Conservation (phyloP, 2,888 invertebrate genomes). For the Pandemis heparana region DNA sequence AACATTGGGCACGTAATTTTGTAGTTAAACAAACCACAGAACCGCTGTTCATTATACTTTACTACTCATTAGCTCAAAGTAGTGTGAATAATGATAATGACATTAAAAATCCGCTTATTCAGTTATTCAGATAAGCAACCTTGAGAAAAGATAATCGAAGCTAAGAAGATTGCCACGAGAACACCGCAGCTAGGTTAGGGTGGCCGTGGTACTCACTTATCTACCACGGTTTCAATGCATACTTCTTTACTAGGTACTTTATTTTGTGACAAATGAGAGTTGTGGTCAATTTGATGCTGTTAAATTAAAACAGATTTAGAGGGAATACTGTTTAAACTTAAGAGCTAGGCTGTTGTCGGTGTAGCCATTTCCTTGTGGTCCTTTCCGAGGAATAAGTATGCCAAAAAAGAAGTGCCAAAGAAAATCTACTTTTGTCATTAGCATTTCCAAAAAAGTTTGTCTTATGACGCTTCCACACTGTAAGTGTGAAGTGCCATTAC, state of each 20-base stretch:
- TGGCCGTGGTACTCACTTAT: not conserved
- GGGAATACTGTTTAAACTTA: too few relatives aligned
- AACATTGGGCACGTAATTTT: conserved; percentile 21
- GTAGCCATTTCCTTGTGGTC: too few relatives aligned
- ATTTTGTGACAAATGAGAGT: not conserved
- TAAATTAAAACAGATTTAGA: too few relatives aligned
- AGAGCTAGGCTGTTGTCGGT: too few relatives aligned
- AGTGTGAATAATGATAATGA: not conserved
- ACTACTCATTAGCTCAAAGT: not conserved
- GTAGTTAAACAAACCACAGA: conserved; percentile 5
- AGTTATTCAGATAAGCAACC: conserved; percentile 4
- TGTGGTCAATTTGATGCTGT: too few relatives aligned
- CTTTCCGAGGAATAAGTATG: too few relatives aligned
- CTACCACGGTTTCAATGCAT: not conserved
- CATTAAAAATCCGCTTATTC: not conserved
- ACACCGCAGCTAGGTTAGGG: not conserved
- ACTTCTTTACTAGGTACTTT: not conserved
- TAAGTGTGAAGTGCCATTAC: too few relatives aligned
- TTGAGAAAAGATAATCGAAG: not conserved
- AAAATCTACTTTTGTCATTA: too few relatives aligned
- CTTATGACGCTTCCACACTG: too few relatives aligned
- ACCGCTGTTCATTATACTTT: not conserved
- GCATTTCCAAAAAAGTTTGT: too few relatives aligned
- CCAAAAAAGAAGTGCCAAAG: too few relatives aligned
- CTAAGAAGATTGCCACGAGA: not conserved